Conservation (phyloP, 2,888 invertebrate genomes). For the Eupithecia inturbata region DNA sequence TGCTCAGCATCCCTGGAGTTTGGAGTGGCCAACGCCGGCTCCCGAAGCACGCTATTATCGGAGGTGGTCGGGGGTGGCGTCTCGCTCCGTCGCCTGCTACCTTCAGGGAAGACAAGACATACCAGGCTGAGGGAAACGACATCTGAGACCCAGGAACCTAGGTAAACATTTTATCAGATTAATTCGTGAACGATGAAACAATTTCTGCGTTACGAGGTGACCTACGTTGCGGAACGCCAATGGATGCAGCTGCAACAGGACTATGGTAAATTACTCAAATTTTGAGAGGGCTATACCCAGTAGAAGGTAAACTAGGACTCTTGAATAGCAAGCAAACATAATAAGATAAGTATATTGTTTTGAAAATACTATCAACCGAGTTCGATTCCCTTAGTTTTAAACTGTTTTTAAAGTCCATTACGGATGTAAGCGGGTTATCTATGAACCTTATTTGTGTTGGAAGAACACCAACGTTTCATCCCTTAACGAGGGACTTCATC, state of each 20-base stretch:
- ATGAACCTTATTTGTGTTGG: too few species aligned
- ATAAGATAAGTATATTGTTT: too few species aligned
- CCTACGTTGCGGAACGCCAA: background rate
- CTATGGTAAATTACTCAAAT: background rate
- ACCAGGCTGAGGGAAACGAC: slow-evolving; percentile 82
- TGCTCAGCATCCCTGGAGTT: slow-evolving; percentile 78
- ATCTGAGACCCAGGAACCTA: slow-evolving; percentile 65
- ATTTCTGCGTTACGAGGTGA: background rate
- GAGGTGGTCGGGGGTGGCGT: slow-evolving; percentile 88
- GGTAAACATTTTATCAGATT: slow-evolving; percentile 52
- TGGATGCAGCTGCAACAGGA: background rate
- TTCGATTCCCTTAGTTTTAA: too few species aligned
- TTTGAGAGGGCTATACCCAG: too few species aligned
- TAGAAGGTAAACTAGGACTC: too few species aligned
- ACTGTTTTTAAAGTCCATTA: too few species aligned
- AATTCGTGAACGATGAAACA: background rate
- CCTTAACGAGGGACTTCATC: too few species aligned
- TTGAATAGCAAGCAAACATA: too few species aligned
- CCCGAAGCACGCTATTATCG: slow-evolving; percentile 90
- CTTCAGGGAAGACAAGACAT: slow-evolving; percentile 73
- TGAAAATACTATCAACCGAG: too few species aligned
- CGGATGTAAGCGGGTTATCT: too few species aligned
- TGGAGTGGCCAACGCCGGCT: slow-evolving; percentile 85
- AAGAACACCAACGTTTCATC: too few species aligned
- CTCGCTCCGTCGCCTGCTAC: slow-evolving; percentile 70